A percentile compares a stretch with the other conserved stretches of the same genome.
phyloP scores from a whole-genome alignment of 23 tunicate genomes.

The Corella eumyota region DNA sequence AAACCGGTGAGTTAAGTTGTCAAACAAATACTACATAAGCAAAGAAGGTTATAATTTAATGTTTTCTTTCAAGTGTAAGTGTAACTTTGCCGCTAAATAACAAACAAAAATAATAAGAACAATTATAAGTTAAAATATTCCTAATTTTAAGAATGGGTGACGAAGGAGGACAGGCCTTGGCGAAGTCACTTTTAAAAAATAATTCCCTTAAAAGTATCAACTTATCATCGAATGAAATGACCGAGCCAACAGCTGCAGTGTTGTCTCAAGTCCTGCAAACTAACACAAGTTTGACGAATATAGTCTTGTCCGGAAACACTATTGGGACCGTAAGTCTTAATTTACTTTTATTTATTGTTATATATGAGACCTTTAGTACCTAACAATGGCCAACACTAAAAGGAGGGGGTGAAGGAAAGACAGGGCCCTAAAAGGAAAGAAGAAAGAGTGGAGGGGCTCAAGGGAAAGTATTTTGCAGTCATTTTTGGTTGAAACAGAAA shows the following conservation, averaged over 20 bases:
- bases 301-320: conserved; percentile 49
- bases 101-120: not conserved
- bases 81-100: not conserved
- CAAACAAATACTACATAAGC: not conserved
- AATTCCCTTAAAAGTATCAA: conserved; percentile 33
- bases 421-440: too few species aligned
- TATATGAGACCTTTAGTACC: too few species aligned
- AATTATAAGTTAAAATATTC: not conserved
- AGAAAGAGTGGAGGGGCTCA: too few species aligned
- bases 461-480: too few species aligned
- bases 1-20: conserved; percentile 64
- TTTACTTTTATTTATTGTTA: too few species aligned
- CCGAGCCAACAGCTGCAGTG: conserved; percentile 78
- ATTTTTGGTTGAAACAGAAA: too few species aligned
- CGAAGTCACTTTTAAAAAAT: conserved; percentile 50
- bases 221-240: conserved; percentile 61
- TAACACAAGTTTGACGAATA: conserved; percentile 26
- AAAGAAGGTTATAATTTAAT: too few species aligned
- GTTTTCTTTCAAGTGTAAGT: too few species aligned
- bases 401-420: too few species aligned
- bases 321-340: conserved; percentile 57
- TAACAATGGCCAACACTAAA: too few species aligned
- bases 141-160: conserved; percentile 49
- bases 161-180: conserved; percentile 85
- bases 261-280: conserved; percentile 64